Evolutionary conservation across 2,888 invertebrate species (phyloP), one percentile per base, ranked within the genome.

Genomic region (Drosophila neotestacea): DNA sequence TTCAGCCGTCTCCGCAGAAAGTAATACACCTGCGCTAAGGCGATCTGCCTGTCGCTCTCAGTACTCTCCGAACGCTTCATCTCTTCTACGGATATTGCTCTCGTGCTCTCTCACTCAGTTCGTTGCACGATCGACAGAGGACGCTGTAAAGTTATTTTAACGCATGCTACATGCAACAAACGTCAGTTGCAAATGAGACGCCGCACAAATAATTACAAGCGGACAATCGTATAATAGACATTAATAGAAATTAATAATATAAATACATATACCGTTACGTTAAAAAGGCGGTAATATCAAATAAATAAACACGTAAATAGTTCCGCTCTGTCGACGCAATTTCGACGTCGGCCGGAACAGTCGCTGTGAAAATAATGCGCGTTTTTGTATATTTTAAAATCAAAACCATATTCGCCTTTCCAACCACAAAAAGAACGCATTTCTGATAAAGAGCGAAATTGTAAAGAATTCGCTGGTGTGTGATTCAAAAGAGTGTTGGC

Each of bases 361-460:
- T 42, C 54, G 50, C 66, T 41, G 70, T 65, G 63, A 73, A 78
- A 70, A 86, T 82, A 75, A 85, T 86, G 86, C 76, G 62, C 73
- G 80, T 70, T 76, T 87, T 87, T 79, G 80, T 88, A 70, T 87
- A 87, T 67, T 88, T 88, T 46, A 90, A 90, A 87, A 90, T 90
- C 64, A 79, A 83, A 85, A 85, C 88, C 56, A 90, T 90, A 71
- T 90, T 90, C 61, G 90, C 90, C 74, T 90, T 80, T 77, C 88
- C 90, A 71, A 90, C 90, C 65, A 87, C 83, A 66, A 90, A 90
- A 90, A 90, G 90, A 90, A 90, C 90, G 89, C 82, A 85, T 85
- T 85, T 82, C 76, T 89, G 67, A 79, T 66, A 73, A 65, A 79
- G 48, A 60, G 68, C 65, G 59, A 48, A 48, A 51, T 58, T 42